A percentile compares a stretch with the other conserved stretches of the same genome.
These are phyloP conservation scores for Sinella curviseta DNA, from an alignment of 1,140 invertebrate species.

Conservation along the genomic window DNA sequence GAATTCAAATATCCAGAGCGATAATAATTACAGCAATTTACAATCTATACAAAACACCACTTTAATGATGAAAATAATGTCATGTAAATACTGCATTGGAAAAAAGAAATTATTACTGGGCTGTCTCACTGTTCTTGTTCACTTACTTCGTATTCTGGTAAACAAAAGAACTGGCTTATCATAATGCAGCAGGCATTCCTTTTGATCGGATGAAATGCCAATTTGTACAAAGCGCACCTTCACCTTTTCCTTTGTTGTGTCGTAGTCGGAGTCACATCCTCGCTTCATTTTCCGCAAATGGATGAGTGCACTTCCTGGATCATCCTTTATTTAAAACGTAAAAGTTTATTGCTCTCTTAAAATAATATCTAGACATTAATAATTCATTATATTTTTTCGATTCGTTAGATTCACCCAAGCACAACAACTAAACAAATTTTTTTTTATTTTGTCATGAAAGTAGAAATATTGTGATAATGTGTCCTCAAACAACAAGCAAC, in stretches of 20 bases:
- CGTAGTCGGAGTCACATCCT: slow-evolving; percentile 15
- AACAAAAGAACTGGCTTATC: slow-evolving; percentile 27
- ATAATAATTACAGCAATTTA: too few relatives aligned
- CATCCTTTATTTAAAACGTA: slow-evolving; percentile 14
- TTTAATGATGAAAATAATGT: slow-evolving; percentile 24
- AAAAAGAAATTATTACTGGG: too few relatives aligned
- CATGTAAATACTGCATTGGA: too few relatives aligned
- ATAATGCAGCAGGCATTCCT: neutral
- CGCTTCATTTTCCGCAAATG: slow-evolving; percentile 31
- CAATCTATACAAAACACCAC: neutral
- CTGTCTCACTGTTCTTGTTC: too few relatives aligned
- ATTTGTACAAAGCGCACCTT: slow-evolving; percentile 32
- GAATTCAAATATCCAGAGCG: too few relatives aligned
- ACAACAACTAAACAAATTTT: too few relatives aligned
- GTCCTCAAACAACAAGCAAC: too few relatives aligned
- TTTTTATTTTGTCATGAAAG: neutral
- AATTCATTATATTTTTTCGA: too few relatives aligned
- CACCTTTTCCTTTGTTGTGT: neutral
- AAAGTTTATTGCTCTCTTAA: neutral
- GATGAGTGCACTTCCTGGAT: slow-evolving; percentile 28
- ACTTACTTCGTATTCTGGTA: slow-evolving; percentile 12
- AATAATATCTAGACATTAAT: too few relatives aligned
- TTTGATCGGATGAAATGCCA: slow-evolving; percentile 30
- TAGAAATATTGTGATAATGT: too few relatives aligned
- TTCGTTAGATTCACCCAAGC: too few relatives aligned